Evolutionary conservation across 2,888 invertebrate species (phyloP), one percentile per base, ranked within the genome.

Genomic region (Melieria picta): DNA sequence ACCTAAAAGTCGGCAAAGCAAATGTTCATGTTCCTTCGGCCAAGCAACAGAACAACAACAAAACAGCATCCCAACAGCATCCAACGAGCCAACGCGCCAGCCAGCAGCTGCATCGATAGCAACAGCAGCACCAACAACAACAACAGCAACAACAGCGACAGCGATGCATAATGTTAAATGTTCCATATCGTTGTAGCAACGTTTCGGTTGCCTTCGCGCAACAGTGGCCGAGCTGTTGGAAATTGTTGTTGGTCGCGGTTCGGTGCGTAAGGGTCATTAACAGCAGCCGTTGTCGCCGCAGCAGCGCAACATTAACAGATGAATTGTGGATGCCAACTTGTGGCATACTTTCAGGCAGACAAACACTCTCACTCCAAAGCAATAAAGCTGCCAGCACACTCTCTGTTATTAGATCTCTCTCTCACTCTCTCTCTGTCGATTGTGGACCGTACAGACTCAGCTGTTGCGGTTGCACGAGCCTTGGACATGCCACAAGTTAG

Each of bases 1-100:
- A 77, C 73, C 74, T 68, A 73, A 79, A 76, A 75, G 79, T 80
- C 76, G 78, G 75, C 77, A 81, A 78, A 79, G 79, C 75, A 76
- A 69, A 69, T 73, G 78, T 79, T 79, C 71, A 68, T 46, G 48
- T 48, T 30, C 5, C 58, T 30, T 30, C 30, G 30, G 30, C 30
- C 16, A 16, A 30, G 30, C 30, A 30, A 30, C 30, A 30, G 30
- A 30, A 30, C 30, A 30, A 30, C 2, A 30, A 30, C 30, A 30
- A 30, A 30, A 30, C 30, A 30, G 30, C 30, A 30, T 30, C 30
- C 30, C 3, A 30, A 30, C 30, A 30, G 30, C 30, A 30, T 30
- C 30, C 30, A 30, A 30, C 30, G 30, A 30, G 30, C 30, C 30
- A 30, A 30, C 30, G 30, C 30, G 30, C 30, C 30, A 30, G 30